Percentiles rank a stretch among this genome's conserved stretches.
These are phyloP conservation scores for Baronia brevicornis DNA, from an alignment of 2,888 invertebrate species.

Conservation along the genomic window DNA sequence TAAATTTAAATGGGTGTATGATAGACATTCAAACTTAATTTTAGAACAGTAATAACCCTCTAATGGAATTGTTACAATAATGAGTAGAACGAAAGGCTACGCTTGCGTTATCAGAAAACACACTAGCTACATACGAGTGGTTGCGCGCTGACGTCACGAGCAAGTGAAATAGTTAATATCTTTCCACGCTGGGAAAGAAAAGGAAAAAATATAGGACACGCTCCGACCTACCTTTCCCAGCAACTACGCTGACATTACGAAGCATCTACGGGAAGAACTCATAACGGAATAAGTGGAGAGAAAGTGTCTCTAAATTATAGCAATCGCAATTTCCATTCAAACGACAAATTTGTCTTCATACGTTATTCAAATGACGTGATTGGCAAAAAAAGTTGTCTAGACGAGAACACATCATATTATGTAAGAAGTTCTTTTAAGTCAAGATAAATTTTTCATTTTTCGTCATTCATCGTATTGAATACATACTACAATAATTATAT, in stretches of 20 bases:
- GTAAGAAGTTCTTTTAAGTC: too few relatives aligned
- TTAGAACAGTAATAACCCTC: slow-evolving; percentile 17
- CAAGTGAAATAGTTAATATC: slow-evolving; percentile 32
- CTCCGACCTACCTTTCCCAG: slow-evolving; percentile 70
- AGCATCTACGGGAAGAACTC: slow-evolving; percentile 47
- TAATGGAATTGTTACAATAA: slow-evolving; percentile 33
- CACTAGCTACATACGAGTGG: slow-evolving; percentile 34
- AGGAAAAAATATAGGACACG: slow-evolving; percentile 69
- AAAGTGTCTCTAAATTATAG: slow-evolving; percentile 22
- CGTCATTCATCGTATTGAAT: too few relatives aligned
- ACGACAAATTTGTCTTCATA: slow-evolving; percentile 5
- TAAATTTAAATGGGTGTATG: too few relatives aligned
- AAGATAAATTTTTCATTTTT: too few relatives aligned
- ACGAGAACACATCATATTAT: too few relatives aligned
- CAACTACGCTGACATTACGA: slow-evolving; percentile 49
- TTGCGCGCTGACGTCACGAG: slow-evolving; percentile 67
- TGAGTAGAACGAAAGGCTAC: slow-evolving; percentile 24
- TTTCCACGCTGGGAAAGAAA: slow-evolving; percentile 25
- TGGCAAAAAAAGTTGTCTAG: too few relatives aligned
- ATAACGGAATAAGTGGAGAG: slow-evolving; percentile 29
- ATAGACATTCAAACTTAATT: slow-evolving; percentile 12
- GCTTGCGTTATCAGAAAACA: slow-evolving; percentile 42
- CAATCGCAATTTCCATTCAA: slow-evolving; percentile 10
- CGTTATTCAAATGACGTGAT: neutral
- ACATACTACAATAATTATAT: too few relatives aligned